Evolutionary conservation across 2,113 vertebrate species (phyloP), one percentile per base, ranked within the genome.

Genomic region (Pseudolaguvia tuberculata): DNA sequence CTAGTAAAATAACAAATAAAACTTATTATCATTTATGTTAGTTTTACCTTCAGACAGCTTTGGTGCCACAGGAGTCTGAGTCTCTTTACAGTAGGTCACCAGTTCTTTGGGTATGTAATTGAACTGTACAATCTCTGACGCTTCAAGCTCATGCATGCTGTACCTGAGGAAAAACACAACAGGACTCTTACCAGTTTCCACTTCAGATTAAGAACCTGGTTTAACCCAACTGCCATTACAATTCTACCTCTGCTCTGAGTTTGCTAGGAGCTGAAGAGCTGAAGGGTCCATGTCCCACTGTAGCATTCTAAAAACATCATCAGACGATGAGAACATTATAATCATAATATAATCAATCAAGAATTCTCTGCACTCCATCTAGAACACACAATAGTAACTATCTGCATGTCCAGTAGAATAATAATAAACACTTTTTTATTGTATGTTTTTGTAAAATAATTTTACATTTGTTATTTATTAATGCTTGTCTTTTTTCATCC

Each of bases 261-360:
- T 93, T 86, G 91, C 92, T 83, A 94, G 90, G 84, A 95, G 91
- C 88, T 94, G 94, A 76, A 95, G 91, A 85, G 93, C 93, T 87
- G 92, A 94, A 85, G 93, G 94, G 89, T 95, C 94, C 86, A 93
- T 93, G 85, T 95, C 94, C 94, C 94, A 95, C 84, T 95, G 94
- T 86, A 95, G 86, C 83, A 92, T 93, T 91, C 94, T 95, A 90
- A 75, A 79, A 76, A 76, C 79, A 81, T 27, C 59, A 67, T 84
- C 75, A 76, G 51, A 85, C 35, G 14, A 42, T 25, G 13, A 47
- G 8, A 42, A 42, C 39, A 1, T 35, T 20, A 51, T 29, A 53
- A 53, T 21, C 11, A 39, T 21, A 5, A 39, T 35, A 29, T 5
- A 75, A 89, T 82, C 87, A 89, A 88, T 89, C 87, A 52, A 71